phyloP scores from a whole-genome alignment of 2,888 invertebrate species.

The Apodemia hepburni region DNA sequence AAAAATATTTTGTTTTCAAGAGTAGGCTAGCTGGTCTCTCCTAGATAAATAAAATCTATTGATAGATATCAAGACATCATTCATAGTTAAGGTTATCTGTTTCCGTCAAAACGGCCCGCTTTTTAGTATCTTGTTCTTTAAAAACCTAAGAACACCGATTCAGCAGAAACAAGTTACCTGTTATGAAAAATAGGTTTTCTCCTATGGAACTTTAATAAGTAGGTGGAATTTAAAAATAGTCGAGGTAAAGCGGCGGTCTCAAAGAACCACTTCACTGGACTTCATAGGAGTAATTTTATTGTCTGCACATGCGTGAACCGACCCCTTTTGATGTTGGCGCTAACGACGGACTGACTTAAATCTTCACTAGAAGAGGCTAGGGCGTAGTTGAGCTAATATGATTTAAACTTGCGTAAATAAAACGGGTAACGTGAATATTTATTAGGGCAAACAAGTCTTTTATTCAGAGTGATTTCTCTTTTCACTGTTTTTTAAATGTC shows the following conservation, averaged over 20 bases:
- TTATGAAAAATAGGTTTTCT: conserved; percentile 5
- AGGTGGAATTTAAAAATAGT: conserved; percentile 20
- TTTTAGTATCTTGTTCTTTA: not conserved
- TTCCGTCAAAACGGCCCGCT: not conserved
- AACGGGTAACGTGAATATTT: not conserved
- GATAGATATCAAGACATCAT: no score
- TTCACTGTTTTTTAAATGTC: no score
- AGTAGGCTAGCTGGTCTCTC: no score
- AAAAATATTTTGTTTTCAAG: no score
- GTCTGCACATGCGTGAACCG: conserved; percentile 55
- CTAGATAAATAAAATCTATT: no score
- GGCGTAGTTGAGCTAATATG: not conserved
- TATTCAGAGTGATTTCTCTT: not conserved
- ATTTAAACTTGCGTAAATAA: not conserved
- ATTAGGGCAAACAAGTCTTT: not conserved
- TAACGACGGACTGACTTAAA: conserved; percentile 20
- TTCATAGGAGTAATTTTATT: conserved; percentile 42
- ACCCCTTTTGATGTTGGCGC: conserved; percentile 32
- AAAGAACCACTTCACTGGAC: conserved; percentile 37
- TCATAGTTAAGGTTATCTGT: no score
- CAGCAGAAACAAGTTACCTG: not conserved
- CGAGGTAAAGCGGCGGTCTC: conserved; percentile 16
- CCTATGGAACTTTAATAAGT: conserved; percentile 1
- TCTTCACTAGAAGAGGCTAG: conserved; percentile 21
- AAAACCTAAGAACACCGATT: not conserved